Evolutionary conservation across 2,113 vertebrate species (phyloP), one percentile per base, ranked within the genome.

Genomic region (Clarias gariepinus): DNA sequence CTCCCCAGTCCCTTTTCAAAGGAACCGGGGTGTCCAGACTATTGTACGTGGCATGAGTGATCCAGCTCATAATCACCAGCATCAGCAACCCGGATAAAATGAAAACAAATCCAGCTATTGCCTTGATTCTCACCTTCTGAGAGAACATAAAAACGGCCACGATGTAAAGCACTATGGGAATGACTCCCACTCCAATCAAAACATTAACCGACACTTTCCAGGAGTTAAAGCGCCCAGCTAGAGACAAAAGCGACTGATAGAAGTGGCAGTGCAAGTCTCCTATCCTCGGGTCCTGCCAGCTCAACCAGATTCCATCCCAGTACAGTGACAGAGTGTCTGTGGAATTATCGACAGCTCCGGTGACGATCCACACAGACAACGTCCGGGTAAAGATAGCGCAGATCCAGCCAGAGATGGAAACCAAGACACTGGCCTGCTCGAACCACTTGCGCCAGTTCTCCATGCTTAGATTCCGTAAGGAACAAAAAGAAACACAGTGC

Each of bases 281-380:
- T 78, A 95, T 94, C 0, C 93, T 94, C 4, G 95, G 95, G 80
- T 97, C 85, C 87, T 97, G 93, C 92, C 97, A 99, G 84, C 96
- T 95, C 95, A 98, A 95, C 97, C 98, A 99, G 80, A 98, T 93
- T 33, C 97, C 97, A 68, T 98, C 97, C 97, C 97, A 98, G 89
- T 96, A 94, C 78, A 91, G 94, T 63, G 97, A 96, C 63, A 98
- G 96, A 0, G 96, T 93, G 0, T 97, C 94, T 0, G 97, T 96
- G 88, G 92, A 93, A 93, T 93, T 96, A 87, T 93, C 89, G 83
- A 95, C 19, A 3, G 90, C 90, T 69, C 95, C 95, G 3, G 96
- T 97, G 41, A 98, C 96, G 80, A 90, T 96, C 97, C 98, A 98
- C 89, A 97, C 94, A 16, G 97, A 95, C 94, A 98, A 94, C 88